These are phyloP conservation scores for Synanceia verrucosa DNA, from an alignment of 2,797 vertebrate genomes.

Conservation along the genomic window DNA sequence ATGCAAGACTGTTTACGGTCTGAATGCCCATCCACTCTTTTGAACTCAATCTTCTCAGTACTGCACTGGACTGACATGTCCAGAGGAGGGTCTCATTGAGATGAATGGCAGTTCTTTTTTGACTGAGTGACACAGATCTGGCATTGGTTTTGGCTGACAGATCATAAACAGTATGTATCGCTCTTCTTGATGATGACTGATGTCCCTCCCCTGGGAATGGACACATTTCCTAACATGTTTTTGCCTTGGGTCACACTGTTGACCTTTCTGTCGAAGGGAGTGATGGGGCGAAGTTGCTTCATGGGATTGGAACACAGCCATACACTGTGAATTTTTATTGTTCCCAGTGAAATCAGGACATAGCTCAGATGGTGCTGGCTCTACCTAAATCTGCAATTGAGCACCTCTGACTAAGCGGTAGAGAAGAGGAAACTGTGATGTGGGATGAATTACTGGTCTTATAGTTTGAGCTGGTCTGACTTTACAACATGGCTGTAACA, in stretches of 20 bases:
- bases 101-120: conserved; percentile 2
- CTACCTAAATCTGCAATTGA: neutral
- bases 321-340: neutral
- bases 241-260: conserved; percentile 17
- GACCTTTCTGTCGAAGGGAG: conserved; percentile 1
- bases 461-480: neutral
- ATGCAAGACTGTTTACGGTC: neutral
- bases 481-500: neutral
- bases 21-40: neutral
- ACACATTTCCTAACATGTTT: conserved; percentile 21
- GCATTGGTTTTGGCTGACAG: neutral
- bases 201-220: neutral
- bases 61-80: conserved; percentile 3
- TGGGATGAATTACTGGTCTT: conserved; percentile 5
- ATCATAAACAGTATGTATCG: neutral
- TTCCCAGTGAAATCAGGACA: neutral
- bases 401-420: neutral
- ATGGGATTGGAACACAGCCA: neutral
- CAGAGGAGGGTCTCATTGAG: neutral
- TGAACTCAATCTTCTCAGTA: neutral
- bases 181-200: conserved; percentile 19
- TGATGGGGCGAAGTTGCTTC: conserved; percentile 36
- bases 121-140: conserved; percentile 8
- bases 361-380: neutral
- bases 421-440: neutral